A percentile compares a stretch with the other conserved stretches of the same genome.
These are phyloP conservation scores for Drosophila repletoides DNA, from an alignment of 1,140 invertebrate genomes.

Conservation along the genomic window DNA sequence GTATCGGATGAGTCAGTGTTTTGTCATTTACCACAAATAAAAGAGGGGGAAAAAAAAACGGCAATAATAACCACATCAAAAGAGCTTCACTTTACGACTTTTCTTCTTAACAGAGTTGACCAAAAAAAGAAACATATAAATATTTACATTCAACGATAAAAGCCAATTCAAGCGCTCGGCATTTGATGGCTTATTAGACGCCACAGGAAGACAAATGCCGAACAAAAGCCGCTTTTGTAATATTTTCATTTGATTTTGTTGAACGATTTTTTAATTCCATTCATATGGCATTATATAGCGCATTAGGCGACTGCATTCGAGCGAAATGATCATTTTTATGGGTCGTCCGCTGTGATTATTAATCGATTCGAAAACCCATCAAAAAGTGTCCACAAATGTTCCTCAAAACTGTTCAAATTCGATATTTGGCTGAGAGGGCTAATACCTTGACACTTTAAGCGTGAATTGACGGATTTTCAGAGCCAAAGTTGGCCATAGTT, in stretches of 20 bases:
- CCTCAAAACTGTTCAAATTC: slow-evolving; percentile 47
- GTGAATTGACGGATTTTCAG: slow-evolving; percentile 52
- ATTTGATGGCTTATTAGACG: slow-evolving; percentile 75
- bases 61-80: slow-evolving; percentile 53
- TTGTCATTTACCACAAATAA: slow-evolving; percentile 12
- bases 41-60: slow-evolving; percentile 1
- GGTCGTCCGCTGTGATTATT: slow-evolving; percentile 20
- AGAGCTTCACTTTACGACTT: slow-evolving; percentile 59
- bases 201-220: slow-evolving; percentile 22
- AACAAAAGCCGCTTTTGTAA: slow-evolving; percentile 66
- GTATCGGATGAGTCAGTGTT: slow-evolving; percentile 39
- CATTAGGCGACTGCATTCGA: slow-evolving; percentile 12
- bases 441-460: slow-evolving; percentile 43
- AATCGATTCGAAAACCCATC: slow-evolving; percentile 27
- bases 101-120: slow-evolving; percentile 36
- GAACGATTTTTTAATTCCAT: slow-evolving; percentile 31
- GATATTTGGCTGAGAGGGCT: slow-evolving; percentile 36
- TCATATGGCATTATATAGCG: slow-evolving; percentile 19
- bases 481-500: slow-evolving; percentile 34
- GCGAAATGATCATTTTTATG: slow-evolving; percentile 45
- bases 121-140: slow-evolving; percentile 45
- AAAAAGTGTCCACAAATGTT: slow-evolving; percentile 31
- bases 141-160: slow-evolving; percentile 61
- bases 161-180: slow-evolving; percentile 22
- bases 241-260: slow-evolving; percentile 28